Evolutionary conservation across 2,888 invertebrate genomes (phyloP), one percentile per base, ranked within the genome.

Genomic region (Bugulina stolonifera): DNA sequence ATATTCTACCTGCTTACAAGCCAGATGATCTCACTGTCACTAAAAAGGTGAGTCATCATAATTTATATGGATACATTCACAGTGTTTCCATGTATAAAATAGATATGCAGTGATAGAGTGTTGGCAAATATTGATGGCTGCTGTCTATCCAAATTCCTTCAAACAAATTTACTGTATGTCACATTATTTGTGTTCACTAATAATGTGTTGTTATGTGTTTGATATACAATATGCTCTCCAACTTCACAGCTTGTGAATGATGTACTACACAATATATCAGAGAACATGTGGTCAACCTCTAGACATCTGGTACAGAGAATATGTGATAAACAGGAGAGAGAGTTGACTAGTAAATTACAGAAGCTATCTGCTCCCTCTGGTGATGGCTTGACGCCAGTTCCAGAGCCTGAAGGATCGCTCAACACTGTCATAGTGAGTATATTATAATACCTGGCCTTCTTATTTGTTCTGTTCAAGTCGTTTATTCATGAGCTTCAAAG

Each of bases 281-380:
- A 84, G 69, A 87, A 87, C 75, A 86, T 88, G 86, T 89, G 89
- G 89, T 81, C 79, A 14, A 81, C 86, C 29, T 87, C 87, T 0
- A 77, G 76, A 43, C 80, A 80, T 69, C 79, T 76, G 73, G 81
- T 81, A 14, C 72, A 77, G 32, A 75, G 77, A 27, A 74, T 78
- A 2, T 80, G 80, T 18, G 74, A 75, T 23, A 73, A 75, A 14
- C 78, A 79, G 73, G 79, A 80, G 71, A 70, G 74, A 2, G 76
- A 78, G 2, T 74, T 82, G 3, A 73, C 77, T 57, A 74, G 76
- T 64, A 79, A 80, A 69, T 74, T 81, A 1, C 27, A 34, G 10
- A 64, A 64, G 32, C 64, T 64, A 10, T 32, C 64, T 34, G 2
- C 64, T 64, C 3, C 64, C 34, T 10, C 18, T 43, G 14, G 18